Evolutionary conservation across 2,113 vertebrate species (phyloP).

Genomic region (Neolamprologus brichardi): DNA sequence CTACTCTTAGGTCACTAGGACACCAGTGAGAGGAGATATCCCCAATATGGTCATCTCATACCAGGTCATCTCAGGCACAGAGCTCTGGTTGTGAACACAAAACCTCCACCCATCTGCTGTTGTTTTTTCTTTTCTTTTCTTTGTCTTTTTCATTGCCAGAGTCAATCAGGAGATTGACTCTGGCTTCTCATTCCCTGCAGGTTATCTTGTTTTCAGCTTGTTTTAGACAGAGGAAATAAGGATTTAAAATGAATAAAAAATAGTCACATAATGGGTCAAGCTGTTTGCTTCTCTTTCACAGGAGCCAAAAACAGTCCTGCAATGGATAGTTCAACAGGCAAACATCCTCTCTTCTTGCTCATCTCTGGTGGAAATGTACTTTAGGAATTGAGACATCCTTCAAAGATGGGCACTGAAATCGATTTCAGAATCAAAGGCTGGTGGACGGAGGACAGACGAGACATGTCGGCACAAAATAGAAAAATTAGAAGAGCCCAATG

Average conservation of each 20-base stretch:
- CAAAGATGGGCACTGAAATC: background rate
- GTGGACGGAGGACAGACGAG: accelerated
- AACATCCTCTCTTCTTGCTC: background rate
- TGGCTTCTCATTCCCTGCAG: background rate
- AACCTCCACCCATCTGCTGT: background rate
- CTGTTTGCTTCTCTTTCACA: background rate
- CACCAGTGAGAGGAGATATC: background rate
- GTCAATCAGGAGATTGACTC: background rate
- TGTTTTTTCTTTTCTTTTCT: background rate
- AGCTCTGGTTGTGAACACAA: background rate
- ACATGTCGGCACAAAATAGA: background rate
- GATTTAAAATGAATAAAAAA: no score
- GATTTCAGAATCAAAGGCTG: background rate
- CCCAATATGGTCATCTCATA: background rate
- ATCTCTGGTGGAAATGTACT: background rate
- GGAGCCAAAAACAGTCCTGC: background rate
- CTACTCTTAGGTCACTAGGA: background rate
- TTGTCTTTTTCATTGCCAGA: background rate
- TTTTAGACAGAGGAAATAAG: background rate
- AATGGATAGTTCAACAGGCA: background rate
- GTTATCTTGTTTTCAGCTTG: background rate
- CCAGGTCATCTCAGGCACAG: background rate
- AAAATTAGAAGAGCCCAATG: background rate
- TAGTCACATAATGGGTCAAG: background rate
- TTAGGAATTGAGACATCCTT: background rate